Conservation (phyloP, 2,888 invertebrate genomes). For the Acronicta leporina region DNA sequence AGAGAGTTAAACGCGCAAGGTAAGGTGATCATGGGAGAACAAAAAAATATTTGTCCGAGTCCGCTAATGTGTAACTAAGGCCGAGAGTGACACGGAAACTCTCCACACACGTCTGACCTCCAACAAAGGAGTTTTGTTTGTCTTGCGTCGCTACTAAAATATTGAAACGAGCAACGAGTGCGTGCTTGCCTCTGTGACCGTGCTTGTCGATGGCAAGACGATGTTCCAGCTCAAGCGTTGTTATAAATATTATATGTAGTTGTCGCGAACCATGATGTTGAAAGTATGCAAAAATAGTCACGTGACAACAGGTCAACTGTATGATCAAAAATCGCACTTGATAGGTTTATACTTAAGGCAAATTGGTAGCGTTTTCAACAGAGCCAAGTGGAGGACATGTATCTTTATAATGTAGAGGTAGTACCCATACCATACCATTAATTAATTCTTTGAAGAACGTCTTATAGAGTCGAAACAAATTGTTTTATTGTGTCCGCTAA, state of each 20-base stretch:
- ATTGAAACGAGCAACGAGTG: conserved; percentile 83
- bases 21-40: conserved; percentile 83
- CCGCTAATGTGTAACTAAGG: conserved; percentile 85
- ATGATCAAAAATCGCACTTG: too few species aligned
- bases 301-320: too few species aligned
- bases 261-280: too few species aligned
- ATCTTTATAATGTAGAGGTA: too few species aligned
- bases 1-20: conserved; percentile 71
- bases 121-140: conserved; percentile 87
- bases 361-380: too few species aligned
- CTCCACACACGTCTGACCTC: conserved; percentile 87
- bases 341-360: too few species aligned
- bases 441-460: too few species aligned
- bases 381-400: too few species aligned
- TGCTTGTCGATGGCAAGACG: conserved; percentile 61
- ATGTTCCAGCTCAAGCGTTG: conserved; percentile 60
- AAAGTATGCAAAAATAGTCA: background rate
- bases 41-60: conserved; percentile 84
- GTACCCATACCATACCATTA: too few species aligned
- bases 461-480: too few species aligned
- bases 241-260: background rate
- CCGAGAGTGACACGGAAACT: conserved; percentile 85
- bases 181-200: conserved; percentile 76
- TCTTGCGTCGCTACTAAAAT: conserved; percentile 87
- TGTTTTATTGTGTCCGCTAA: too few species aligned